Evolutionary conservation across 2,797 vertebrate genomes (phyloP), one percentile per base, ranked within the genome.

Genomic region (Melanotaenia boesemani): DNA sequence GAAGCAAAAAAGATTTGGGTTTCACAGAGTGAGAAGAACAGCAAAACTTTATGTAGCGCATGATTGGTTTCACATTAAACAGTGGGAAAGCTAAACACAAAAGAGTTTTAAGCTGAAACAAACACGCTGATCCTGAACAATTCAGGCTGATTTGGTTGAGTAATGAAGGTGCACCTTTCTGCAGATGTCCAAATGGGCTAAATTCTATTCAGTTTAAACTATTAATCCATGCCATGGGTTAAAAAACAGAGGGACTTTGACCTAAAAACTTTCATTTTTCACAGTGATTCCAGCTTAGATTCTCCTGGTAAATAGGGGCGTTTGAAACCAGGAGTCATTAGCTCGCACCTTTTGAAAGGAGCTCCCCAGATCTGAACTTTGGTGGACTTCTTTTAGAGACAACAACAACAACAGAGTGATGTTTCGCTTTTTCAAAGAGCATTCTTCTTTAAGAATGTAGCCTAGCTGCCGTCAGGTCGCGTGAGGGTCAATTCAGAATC

Each of bases 401-500:
- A 74, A 76, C 87, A 79, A 77, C 89, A 87, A 85, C 83, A 83
- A 67, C 82, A 20, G 83, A 75, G 76, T 18, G 81, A 75, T 75
- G 86, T 37, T 86, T 64, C 44, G 65, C 2, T 74, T 77, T 46
- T 74, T 86, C 57, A 91, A 91, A 90, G 89, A 64, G 86, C 92
- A 91, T 93, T 92, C 92, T 92, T 93, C 81, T 81, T 30, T 44
- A 54, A 85, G 88, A 89, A 86, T 88, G 90, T 82, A 82, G 77
- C 89, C 89, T 89, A 89, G 91, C 89, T 90, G 91, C 91, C 72
- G 61, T 58, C 80, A 34, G 91, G 91, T 92, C 91, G 88, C 67
- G 3, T 0, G 59, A 88, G 95, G 96, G 96, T 96, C 96, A 97
- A 81, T 20, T 86, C 85, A 79, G 95, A 96, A 96, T 92, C 94